Conservation (phyloP, 2,888 invertebrate genomes). For the Lasioglossum vierecki region DNA sequence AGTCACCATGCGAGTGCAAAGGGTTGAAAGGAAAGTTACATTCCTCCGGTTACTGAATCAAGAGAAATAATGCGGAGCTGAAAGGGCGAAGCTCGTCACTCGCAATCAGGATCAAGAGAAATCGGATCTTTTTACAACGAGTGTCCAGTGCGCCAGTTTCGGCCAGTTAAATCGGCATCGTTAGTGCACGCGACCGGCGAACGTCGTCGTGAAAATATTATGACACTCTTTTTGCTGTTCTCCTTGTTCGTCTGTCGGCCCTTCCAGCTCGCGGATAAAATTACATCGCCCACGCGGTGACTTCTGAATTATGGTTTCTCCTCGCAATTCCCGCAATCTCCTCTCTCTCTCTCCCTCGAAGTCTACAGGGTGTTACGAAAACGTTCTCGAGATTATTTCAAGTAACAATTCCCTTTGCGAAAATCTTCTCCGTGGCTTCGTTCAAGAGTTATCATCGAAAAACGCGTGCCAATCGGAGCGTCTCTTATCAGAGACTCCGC, state of each 20-base stretch:
- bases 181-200: slow-evolving; percentile 23
- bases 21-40: too few species aligned
- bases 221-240: slow-evolving; percentile 26
- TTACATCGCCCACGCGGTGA: slow-evolving; percentile 63
- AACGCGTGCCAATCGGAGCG: too few species aligned
- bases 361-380: background rate
- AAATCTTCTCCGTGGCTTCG: too few species aligned
- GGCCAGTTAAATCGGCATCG: slow-evolving; percentile 27
- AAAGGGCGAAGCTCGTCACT: background rate
- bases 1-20: too few species aligned
- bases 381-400: too few species aligned
- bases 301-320: slow-evolving; percentile 67
- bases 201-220: slow-evolving; percentile 39
- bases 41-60: background rate
- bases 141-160: slow-evolving; percentile 42
- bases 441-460: too few species aligned
- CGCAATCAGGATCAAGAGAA: slow-evolving; percentile 8
- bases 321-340: slow-evolving; percentile 50
- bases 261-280: slow-evolving; percentile 49
- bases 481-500: too few species aligned
- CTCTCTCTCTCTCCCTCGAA: background rate
- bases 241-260: slow-evolving; percentile 5
- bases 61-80: background rate
- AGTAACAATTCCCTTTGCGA: too few species aligned
- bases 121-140: background rate